Evolutionary conservation across 1,140 invertebrate species (phyloP).

Genomic region (Zeugodacus cucurbitae): DNA sequence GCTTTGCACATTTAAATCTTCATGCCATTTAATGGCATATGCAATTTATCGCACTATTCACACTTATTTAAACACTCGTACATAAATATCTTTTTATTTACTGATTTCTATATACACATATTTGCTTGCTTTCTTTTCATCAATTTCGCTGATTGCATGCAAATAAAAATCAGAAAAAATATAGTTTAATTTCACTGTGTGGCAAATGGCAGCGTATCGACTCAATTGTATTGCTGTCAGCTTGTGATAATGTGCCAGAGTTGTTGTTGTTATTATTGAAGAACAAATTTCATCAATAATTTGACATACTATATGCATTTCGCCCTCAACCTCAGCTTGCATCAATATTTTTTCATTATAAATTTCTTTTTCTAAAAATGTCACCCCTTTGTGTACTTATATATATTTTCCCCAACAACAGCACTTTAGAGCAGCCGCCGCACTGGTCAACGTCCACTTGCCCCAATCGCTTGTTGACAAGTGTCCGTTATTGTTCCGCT

Average conservation of each 20-base stretch:
- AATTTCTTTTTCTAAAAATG: background rate
- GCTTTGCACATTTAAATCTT: background rate
- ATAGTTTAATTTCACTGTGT: background rate
- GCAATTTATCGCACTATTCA: background rate
- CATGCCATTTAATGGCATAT: background rate
- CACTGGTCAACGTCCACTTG: background rate
- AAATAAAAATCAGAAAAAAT: conserved; percentile 14
- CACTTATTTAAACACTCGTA: background rate
- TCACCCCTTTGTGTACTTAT: background rate
- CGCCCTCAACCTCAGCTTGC: background rate
- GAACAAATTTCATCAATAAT: background rate
- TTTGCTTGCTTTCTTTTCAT: background rate
- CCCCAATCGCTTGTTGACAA: background rate
- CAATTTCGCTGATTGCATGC: conserved; percentile 6
- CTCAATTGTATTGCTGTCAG: background rate
- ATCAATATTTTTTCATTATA: background rate
- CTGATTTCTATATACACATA: background rate
- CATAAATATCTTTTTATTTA: background rate
- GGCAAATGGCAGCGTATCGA: background rate
- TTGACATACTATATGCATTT: background rate
- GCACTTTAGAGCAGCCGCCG: background rate
- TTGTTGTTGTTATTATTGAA: background rate
- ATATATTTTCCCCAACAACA: background rate
- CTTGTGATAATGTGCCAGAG: background rate
- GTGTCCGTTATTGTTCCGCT: conserved; percentile 17